phyloP scores from a whole-genome alignment of 2,797 vertebrate species.

The Catharus ustulatus region DNA sequence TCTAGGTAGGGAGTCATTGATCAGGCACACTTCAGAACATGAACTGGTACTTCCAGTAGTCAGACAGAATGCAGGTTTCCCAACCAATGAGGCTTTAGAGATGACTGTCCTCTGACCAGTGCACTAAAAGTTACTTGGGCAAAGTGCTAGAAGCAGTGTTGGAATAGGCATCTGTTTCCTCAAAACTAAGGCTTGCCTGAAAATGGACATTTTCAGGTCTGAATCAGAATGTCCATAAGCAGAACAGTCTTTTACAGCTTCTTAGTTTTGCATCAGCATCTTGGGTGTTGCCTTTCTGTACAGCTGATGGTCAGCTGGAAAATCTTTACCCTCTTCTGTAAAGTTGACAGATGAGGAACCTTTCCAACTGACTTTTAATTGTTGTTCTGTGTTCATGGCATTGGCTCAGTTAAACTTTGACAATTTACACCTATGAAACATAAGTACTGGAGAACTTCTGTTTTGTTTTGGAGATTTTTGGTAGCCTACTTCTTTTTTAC shows the following conservation, averaged over 20 bases:
- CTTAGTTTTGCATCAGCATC: background rate
- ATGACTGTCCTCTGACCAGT: background rate
- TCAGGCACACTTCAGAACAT: rapidly evolving
- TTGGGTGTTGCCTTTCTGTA: background rate
- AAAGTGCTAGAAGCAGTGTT: background rate
- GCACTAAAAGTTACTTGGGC: background rate
- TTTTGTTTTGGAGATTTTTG: background rate
- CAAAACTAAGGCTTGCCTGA: background rate
- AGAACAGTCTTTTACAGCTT: background rate
- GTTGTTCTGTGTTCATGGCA: background rate
- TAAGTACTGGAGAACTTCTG: background rate
- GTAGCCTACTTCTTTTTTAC: background rate
- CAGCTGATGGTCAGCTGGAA: background rate
- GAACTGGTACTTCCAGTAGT: background rate
- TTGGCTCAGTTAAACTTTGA: conserved; percentile 14
- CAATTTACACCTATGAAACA: background rate
- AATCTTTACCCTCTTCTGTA: background rate
- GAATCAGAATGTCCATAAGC: background rate
- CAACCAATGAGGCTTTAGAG: rapidly evolving
- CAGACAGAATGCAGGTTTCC: background rate
- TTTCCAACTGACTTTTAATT: background rate
- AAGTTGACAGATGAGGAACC: background rate
- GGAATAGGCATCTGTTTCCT: background rate
- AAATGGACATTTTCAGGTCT: background rate
- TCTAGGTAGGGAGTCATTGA: background rate